Evolutionary conservation across 2,113 vertebrate species (phyloP).

Genomic region (Opisthocomus hoazin): DNA sequence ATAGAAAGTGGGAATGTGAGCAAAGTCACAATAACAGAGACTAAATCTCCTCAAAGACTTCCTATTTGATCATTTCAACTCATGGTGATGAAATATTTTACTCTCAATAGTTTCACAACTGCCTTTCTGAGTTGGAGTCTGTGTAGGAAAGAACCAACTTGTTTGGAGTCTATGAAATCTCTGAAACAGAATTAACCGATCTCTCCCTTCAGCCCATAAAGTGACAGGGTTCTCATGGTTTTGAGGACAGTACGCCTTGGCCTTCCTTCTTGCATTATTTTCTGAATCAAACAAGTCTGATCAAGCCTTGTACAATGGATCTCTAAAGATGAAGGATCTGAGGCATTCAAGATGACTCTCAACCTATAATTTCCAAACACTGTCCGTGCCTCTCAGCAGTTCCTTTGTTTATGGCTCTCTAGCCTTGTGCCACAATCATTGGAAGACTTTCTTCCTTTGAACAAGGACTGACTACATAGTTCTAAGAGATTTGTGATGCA

Average conservation of each 20-base stretch:
- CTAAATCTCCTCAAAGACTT: not conserved
- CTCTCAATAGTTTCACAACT: not conserved
- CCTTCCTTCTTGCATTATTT: not conserved
- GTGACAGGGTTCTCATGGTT: not conserved
- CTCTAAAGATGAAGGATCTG: not conserved
- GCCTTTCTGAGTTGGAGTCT: not conserved
- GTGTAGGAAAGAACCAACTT: not conserved
- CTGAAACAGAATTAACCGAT: not conserved
- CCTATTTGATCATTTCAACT: not conserved
- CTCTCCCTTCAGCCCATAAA: not conserved
- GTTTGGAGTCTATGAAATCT: not conserved
- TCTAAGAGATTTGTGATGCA: not conserved
- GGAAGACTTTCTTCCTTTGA: not conserved
- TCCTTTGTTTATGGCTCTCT: not conserved
- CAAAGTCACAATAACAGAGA: not conserved
- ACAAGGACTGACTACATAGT: not conserved
- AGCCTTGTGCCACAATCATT: not conserved
- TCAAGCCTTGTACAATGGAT: not conserved
- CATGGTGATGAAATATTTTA: not conserved
- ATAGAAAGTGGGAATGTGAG: not conserved
- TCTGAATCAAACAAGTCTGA: not conserved
- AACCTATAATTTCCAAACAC: not conserved
- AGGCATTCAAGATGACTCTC: not conserved
- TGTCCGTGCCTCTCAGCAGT: not conserved
- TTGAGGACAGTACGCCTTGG: not conserved